Percentiles rank a stretch among this genome's conserved stretches.
phyloP scores from a whole-genome alignment of 2,113 vertebrate genomes.

The Motacilla tschutschensis region DNA sequence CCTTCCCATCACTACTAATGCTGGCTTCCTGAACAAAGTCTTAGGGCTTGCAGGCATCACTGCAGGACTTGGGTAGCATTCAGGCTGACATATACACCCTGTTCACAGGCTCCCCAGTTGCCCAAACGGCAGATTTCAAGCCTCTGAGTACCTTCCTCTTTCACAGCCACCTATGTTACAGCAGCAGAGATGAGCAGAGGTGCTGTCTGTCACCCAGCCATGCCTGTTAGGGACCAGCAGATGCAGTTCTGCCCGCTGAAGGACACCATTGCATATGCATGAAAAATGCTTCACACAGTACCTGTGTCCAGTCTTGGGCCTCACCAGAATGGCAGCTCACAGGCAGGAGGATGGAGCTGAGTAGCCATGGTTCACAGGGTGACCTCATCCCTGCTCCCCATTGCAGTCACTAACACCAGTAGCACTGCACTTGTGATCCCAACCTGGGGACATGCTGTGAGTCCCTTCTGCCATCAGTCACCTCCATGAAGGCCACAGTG shows the following conservation, averaged over 20 bases:
- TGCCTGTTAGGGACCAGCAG: not conserved
- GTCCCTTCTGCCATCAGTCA: not conserved
- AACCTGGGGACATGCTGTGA: not conserved
- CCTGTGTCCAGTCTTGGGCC: not conserved
- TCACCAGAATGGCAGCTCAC: not conserved
- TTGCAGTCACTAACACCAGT: fast-evolving
- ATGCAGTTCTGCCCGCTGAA: not conserved
- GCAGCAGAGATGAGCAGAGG: not conserved
- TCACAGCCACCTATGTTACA: fast-evolving
- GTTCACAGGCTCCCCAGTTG: not conserved
- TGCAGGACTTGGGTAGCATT: not conserved
- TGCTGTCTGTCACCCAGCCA: not conserved
- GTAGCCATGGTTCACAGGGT: fast-evolving
- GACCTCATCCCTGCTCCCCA: not conserved
- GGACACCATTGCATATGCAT: fast-evolving
- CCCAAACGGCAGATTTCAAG: not conserved
- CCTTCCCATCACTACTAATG: not conserved
- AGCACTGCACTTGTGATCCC: not conserved
- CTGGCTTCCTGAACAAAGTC: not conserved
- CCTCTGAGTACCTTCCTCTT: not conserved
- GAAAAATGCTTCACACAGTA: not conserved
- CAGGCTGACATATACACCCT: not conserved
- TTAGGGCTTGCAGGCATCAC: not conserved
- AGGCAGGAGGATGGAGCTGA: not conserved
- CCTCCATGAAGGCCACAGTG: not conserved